Base-by-base conservation (phyloP, 2,888 invertebrate species). In the Caenorhabditis becei region DNA sequence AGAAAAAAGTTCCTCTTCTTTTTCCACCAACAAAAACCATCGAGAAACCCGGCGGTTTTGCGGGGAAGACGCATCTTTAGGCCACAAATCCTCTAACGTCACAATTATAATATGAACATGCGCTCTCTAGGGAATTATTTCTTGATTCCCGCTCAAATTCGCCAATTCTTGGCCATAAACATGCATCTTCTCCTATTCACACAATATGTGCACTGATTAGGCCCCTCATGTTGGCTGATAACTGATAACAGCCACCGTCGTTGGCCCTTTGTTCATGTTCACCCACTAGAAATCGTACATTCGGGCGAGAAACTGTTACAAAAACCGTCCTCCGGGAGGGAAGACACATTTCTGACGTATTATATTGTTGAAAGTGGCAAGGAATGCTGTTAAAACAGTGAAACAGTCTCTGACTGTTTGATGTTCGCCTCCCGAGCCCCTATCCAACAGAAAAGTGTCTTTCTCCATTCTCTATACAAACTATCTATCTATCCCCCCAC, bases 81-180 rank as follows among this genome's bases (percentile, higher is more conserved):
- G 18, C 47, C 47, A 47, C 47, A 47, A 47, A 23, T 53, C 51
- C 51, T 35, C 59, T 65, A 63, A 72, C 72, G 63, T 56, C 66
- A 74, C 74, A 66, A 75, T 75, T 75, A 75, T 75, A 75, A 75
- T 75, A 59, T 59, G 74, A 66, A 66, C 66, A 74, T 61, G 53
- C 66, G 37, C 47, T 75, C 61, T 59, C 75, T 59, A 26, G 66
- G 51, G 75, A 75, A 20, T 74, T 72, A 59, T 23, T 23, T 28
- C 51, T 53, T 35, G 44, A 54, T 41, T 74, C 51, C 53, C 24
- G 23, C 59, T 20, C 54, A 59, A 53, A 23, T 63, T n/a, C n/a
- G n/a, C n/a, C n/a, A n/a, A 47, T 10, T 3, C 20, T 10, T 47
- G 18, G 18, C 18, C 47, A 35, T n/a, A n/a, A 47, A 47, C 47